These are phyloP conservation scores for Aldrovandia affinis DNA, from an alignment of 2,797 vertebrate genomes.

Conservation along the genomic window DNA sequence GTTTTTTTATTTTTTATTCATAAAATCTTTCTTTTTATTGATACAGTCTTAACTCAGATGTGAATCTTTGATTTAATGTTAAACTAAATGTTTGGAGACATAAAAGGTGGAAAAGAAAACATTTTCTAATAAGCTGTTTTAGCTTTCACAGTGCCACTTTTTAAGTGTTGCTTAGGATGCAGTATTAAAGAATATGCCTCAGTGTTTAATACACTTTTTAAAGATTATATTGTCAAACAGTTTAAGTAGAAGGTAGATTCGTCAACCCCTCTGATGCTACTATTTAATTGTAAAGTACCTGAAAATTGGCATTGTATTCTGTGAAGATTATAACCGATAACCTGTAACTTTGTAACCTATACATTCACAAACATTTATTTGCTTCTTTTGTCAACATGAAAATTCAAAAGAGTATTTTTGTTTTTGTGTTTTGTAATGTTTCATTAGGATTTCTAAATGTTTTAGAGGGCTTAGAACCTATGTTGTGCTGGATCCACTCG, in stretches of 20 bases:
- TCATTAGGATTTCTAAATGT: background rate
- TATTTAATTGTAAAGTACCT: background rate
- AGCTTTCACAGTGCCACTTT: background rate
- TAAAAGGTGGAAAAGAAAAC: background rate
- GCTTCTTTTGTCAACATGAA: background rate
- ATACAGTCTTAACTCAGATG: background rate
- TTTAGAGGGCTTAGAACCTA: background rate
- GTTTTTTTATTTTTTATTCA: background rate
- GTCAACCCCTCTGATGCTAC: background rate
- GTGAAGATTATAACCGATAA: background rate
- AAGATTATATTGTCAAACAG: background rate
- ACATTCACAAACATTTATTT: background rate
- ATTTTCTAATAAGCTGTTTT: background rate
- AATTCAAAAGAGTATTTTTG: background rate
- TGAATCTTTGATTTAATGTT: background rate
- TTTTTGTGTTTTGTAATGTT: background rate
- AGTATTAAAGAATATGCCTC: background rate
- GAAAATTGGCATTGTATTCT: constrained; percentile 8
- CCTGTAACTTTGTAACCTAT: background rate
- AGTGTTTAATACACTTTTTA: background rate
- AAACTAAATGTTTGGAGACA: background rate
- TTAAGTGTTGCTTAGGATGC: background rate
- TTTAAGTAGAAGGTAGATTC: constrained; percentile 8
- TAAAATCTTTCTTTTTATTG: background rate
- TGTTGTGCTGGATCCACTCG: background rate